These are phyloP conservation scores for Oryzias woworae DNA, from an alignment of 2,113 vertebrate species.

Conservation along the genomic window DNA sequence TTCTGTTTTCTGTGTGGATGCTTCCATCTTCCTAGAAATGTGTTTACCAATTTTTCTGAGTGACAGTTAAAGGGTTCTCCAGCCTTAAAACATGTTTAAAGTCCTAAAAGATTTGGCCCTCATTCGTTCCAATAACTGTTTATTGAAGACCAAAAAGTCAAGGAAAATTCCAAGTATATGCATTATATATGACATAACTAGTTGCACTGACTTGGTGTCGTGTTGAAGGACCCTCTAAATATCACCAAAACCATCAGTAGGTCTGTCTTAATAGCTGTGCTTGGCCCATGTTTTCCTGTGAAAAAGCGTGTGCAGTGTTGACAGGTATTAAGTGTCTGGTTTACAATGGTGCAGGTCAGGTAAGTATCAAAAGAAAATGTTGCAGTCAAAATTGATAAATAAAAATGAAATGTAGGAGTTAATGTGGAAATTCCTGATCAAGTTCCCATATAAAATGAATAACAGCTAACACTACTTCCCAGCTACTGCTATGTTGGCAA, in stretches of 20 bases:
- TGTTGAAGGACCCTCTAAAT: slow-evolving; percentile 38
- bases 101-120: too few species aligned
- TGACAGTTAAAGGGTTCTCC: slow-evolving; percentile 37
- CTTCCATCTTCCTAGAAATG: slow-evolving; percentile 54
- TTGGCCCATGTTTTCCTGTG: slow-evolving; percentile 56
- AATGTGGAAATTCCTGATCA: too few species aligned
- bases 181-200: too few species aligned
- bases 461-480: too few species aligned
- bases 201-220: background rate
- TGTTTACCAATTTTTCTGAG: slow-evolving; percentile 26
- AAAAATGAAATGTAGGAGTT: too few species aligned
- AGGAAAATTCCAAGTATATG: too few species aligned
- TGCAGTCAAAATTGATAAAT: too few species aligned
- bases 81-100: slow-evolving; percentile 3
- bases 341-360: slow-evolving; percentile 4
- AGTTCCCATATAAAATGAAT: too few species aligned
- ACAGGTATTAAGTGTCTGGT: background rate
- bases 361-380: slow-evolving; percentile 21
- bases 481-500: too few species aligned
- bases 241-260: slow-evolving; percentile 19
- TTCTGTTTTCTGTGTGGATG: slow-evolving; percentile 73
- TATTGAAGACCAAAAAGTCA: too few species aligned
- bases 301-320: slow-evolving; percentile 77
- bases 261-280: slow-evolving; percentile 30
- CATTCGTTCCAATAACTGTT: too few species aligned